phyloP scores from a whole-genome alignment of 2,888 invertebrate genomes.

The Plebejus anna region DNA sequence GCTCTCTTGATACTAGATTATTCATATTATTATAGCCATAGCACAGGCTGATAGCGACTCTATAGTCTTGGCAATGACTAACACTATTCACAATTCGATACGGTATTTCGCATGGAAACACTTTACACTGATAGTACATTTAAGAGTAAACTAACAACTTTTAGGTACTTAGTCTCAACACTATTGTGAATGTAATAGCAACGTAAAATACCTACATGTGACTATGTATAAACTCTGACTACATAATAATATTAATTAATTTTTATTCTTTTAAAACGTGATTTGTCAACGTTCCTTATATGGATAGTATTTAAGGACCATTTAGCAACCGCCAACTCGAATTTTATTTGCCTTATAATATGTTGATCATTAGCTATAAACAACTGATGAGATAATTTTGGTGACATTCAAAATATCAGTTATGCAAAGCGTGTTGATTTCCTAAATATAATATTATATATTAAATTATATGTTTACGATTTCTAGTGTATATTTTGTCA shows the following conservation, averaged over 20 bases:
- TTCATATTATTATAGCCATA: background rate
- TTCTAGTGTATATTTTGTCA: too few relatives aligned
- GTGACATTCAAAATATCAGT: background rate
- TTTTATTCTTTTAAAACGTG: background rate
- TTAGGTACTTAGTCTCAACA: background rate
- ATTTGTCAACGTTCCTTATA: background rate
- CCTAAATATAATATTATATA: background rate
- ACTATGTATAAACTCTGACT: background rate
- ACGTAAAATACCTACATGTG: background rate
- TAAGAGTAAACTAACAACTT: background rate
- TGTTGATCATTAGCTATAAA: background rate
- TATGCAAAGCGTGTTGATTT: background rate
- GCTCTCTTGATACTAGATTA: background rate
- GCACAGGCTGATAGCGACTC: background rate
- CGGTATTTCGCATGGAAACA: background rate
- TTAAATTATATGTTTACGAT: too few relatives aligned
- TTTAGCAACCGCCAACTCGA: background rate
- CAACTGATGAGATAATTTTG: background rate
- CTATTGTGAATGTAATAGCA: background rate
- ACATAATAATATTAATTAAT: background rate
- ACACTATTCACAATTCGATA: slow-evolving; percentile 6
- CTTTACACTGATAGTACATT: background rate
- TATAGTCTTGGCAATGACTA: background rate
- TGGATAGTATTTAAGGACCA: background rate
- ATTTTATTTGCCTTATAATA: background rate